Evolutionary conservation across 2,113 vertebrate species (phyloP).

Genomic region (Phylloscopus trochiloides): DNA sequence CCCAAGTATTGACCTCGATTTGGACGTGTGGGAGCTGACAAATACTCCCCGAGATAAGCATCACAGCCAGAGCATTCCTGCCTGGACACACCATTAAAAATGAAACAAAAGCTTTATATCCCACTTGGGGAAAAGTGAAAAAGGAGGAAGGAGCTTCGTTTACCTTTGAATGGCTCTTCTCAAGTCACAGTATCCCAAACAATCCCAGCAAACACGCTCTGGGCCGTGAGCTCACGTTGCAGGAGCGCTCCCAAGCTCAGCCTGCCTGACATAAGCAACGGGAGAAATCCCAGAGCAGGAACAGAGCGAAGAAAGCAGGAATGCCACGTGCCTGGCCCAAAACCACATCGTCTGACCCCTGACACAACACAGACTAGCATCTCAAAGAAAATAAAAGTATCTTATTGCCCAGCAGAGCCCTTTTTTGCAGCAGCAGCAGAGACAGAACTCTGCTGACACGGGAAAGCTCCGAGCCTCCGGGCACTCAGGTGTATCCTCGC

Average conservation of each 20-base stretch:
- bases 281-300: neutral
- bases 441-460: neutral
- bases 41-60: neutral
- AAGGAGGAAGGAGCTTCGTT: neutral
- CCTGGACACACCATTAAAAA: neutral
- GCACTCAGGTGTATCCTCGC: neutral
- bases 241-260: neutral
- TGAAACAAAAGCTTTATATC: neutral
- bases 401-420: neutral
- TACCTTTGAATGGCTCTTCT: constrained; percentile 16
- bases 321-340: neutral
- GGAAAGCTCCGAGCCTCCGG: neutral
- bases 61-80: neutral
- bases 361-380: neutral
- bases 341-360: neutral
- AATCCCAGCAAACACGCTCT: neutral
- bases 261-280: neutral
- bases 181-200: neutral
- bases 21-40: neutral
- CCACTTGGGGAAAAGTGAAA: neutral
- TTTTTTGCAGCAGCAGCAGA: neutral
- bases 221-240: neutral
- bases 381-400: neutral
- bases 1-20: neutral
- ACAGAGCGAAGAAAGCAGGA: neutral